These are phyloP conservation scores for Danio albolineatus DNA, from an alignment of 2,797 vertebrate species.

Conservation along the genomic window DNA sequence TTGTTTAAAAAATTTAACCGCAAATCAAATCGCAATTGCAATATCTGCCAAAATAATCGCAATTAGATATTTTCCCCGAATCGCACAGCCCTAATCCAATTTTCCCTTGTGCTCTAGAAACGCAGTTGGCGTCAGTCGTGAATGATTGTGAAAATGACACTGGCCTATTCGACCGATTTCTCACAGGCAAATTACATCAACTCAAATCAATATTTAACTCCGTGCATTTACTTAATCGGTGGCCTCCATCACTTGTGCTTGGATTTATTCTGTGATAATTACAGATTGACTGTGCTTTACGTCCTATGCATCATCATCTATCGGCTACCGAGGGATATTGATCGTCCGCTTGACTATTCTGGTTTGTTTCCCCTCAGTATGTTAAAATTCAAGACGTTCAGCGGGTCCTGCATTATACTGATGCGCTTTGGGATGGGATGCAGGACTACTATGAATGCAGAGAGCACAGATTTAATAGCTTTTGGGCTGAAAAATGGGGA, in stretches of 20 bases:
- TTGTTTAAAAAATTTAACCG: too few species aligned
- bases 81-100: too few species aligned
- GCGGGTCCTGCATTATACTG: conserved; percentile 71
- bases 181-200: background rate
- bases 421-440: conserved; percentile 71
- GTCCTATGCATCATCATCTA: conserved; percentile 3
- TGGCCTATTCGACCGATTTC: too few species aligned
- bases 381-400: conserved; percentile 9
- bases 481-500: conserved; percentile 28
- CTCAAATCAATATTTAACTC: background rate
- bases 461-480: conserved; percentile 73
- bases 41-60: too few species aligned
- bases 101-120: background rate
- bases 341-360: conserved; percentile 2
- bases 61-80: too few species aligned
- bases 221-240: background rate
- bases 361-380: conserved; percentile 7
- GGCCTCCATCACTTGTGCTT: background rate
- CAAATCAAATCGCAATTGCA: too few species aligned
- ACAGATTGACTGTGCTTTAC: background rate
- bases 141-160: background rate
- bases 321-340: conserved; percentile 10
- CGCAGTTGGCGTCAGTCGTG: background rate
- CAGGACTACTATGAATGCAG: conserved; percentile 69
- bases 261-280: background rate